Conservation (phyloP, 2,888 invertebrate genomes). For the Mesorhabditis belari region DNA sequence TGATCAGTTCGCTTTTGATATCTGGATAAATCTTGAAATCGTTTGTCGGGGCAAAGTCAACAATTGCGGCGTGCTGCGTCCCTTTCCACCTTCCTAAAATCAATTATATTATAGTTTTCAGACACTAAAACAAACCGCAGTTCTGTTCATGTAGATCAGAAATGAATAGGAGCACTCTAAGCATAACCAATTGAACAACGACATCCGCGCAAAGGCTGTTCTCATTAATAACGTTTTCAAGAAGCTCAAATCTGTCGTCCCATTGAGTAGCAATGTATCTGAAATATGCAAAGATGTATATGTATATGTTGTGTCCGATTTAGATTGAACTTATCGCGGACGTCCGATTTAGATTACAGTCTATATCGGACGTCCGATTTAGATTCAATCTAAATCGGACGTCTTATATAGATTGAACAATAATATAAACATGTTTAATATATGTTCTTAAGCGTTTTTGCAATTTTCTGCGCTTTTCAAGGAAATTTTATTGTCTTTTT, state of each 20-base stretch:
- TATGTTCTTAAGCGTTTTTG: no score
- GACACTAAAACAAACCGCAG: slow-evolving; percentile 12
- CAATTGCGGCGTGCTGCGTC: slow-evolving; percentile 5
- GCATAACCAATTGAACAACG: slow-evolving; percentile 6
- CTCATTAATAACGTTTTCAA: slow-evolving; percentile 5
- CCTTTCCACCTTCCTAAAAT: slow-evolving; percentile 8
- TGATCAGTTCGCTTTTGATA: slow-evolving; percentile 7
- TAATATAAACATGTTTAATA: no score
- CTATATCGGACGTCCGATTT: no score
- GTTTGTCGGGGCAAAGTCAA: slow-evolving; percentile 1
- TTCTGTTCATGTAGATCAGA: slow-evolving; percentile 7
- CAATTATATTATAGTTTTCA: slow-evolving; percentile 7
- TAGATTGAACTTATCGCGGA: no score
- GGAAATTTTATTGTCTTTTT: no score
- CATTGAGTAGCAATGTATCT: slow-evolving; percentile 9
- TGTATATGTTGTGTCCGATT: no score
- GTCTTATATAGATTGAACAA: no score
- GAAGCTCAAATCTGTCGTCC: slow-evolving; percentile 6
- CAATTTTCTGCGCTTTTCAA: no score
- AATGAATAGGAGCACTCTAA: slow-evolving; percentile 6
- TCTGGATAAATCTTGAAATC: slow-evolving; percentile 1
- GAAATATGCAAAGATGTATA: slow-evolving; percentile 1
- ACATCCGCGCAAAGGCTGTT: slow-evolving; percentile 4
- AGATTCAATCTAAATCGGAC: no score
- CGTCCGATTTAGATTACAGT: no score